Evolutionary conservation across 2,113 vertebrate genomes (phyloP), one percentile per base, ranked within the genome.

Genomic region (Porphyrio hochstetteri): DNA sequence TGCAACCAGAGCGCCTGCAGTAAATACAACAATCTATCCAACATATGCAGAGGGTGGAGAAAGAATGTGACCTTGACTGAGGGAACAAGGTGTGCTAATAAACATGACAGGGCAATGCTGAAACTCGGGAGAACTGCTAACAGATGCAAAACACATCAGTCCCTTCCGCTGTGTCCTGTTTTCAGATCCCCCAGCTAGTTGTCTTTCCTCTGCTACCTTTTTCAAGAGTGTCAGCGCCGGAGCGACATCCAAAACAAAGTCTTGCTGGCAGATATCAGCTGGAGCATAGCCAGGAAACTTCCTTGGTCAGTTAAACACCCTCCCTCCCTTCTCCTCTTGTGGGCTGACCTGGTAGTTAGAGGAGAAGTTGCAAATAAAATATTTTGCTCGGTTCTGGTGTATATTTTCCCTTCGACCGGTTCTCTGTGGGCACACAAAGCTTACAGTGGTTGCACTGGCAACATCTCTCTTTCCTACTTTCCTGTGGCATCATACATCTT

Each of bases 41-140:
- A 56, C 74, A 90, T 14, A 79, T 19, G 78, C 76, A 82, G 42
- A 90, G 84, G 53, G 79, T 88, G 82, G 79, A 86, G 79, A 92
- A 95, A 86, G 87, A 96, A 96, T 76, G 78, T 88, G 90, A 94
- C 93, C 93, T 81, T 95, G 83, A 92, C 85, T 42, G 59, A 72
- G 28, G 76, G 88, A 96, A 96, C 91, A 96, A 92, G 92, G 88
- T 96, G 95, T 90, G 86, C 94, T 96, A 93, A 90, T 57, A 95
- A 95, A 89, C 67, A 93, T 0, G n/a, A 79, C 69, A 75, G 69
- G 52, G 64, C 56, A 85, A 67, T 3, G 59, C 60, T 82, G 75
- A 95, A 94, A 64, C n/a, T 65, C 0, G 38, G 61, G n/a, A 92
- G 70, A 90, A 82, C 35, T 55, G 61, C 64, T 93, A 86, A 79